Base-by-base conservation (phyloP, 2,113 vertebrate genomes). In the Trematocara zebra region DNA sequence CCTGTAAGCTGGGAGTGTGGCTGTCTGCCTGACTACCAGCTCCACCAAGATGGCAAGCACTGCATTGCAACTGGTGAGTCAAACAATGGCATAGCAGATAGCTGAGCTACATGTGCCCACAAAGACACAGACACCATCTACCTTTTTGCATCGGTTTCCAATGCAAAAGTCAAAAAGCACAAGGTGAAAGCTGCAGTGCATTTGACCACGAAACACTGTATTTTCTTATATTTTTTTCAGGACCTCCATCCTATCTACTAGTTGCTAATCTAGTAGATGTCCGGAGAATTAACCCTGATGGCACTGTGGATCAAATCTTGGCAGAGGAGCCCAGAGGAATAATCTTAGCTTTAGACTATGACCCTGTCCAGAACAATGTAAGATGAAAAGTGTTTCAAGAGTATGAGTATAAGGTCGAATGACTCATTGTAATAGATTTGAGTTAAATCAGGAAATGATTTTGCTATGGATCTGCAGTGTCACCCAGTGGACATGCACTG, bases 281-380 rank as follows among this genome's bases (percentile, higher is more conserved):
- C 28, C 94, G 95, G 14, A 94, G 91, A 81, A 95, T 98, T 28
- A 89, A 92, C 90, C 96, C 96, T 83, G 97, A 98, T 89, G 98
- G 97, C 64, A 95, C 96, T 6, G 93, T 90, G 79, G 97, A 97
- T 31, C 78, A 91, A 86, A 96, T 81, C 82, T 85, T 99, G 49
- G 90, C 98, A 79, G 94, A 96, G 81, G 96, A 96, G 91, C 97
- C 98, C 40, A 97, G 96, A 95, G 98, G 97, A 90, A 85, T 40
- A 87, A 96, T 99, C 85, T 93, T 97, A 91, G 97, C 97, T 51
- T 89, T 99, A 85, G 98, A 99, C 92, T 97, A 96, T 83, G 98
- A 99, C 90, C 98, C 98, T 0, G 96, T 98, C 80, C 96, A 97
- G 92, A 97, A 96, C 83, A 96, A 97, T 93, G 98, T 99, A 95